A percentile compares a stretch with the other conserved stretches of the same genome.
phyloP scores from a whole-genome alignment of 2,888 invertebrate species.

The Morinoia aosen region DNA sequence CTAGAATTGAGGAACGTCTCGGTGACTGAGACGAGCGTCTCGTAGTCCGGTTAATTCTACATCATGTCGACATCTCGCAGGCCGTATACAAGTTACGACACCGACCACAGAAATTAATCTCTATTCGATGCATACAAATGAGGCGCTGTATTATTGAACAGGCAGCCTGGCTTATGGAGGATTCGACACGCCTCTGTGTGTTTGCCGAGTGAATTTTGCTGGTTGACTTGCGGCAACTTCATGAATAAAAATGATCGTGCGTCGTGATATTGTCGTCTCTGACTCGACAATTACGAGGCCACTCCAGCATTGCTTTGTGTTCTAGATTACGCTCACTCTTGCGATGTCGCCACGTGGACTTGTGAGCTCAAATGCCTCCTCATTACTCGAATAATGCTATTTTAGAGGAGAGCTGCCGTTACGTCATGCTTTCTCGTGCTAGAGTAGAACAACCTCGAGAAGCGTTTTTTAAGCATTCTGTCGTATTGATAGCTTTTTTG shows the following conservation, averaged over 20 bases:
- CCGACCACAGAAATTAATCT: conserved; percentile 12
- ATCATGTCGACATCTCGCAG: background rate
- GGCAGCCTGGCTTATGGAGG: background rate
- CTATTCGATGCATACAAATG: conserved; percentile 9
- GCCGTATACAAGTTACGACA: background rate
- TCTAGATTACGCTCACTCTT: background rate
- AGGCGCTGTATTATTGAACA: background rate
- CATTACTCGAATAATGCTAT: background rate
- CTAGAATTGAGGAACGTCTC: background rate
- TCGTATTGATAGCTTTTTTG: background rate
- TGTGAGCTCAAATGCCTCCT: background rate
- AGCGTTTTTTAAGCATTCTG: background rate
- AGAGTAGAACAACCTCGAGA: background rate
- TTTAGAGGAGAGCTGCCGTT: background rate
- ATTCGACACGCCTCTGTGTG: background rate
- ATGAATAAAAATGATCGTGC: background rate
- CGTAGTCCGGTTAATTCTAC: background rate
- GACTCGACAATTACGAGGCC: background rate
- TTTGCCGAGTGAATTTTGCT: background rate
- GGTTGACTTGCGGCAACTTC: background rate
- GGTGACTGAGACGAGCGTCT: background rate
- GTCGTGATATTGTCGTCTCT: background rate
- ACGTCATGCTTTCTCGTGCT: background rate
- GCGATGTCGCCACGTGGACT: background rate
- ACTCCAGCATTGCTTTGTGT: background rate